Conservation (phyloP, 1,140 invertebrate species). For the Cecropterus lyciades region DNA sequence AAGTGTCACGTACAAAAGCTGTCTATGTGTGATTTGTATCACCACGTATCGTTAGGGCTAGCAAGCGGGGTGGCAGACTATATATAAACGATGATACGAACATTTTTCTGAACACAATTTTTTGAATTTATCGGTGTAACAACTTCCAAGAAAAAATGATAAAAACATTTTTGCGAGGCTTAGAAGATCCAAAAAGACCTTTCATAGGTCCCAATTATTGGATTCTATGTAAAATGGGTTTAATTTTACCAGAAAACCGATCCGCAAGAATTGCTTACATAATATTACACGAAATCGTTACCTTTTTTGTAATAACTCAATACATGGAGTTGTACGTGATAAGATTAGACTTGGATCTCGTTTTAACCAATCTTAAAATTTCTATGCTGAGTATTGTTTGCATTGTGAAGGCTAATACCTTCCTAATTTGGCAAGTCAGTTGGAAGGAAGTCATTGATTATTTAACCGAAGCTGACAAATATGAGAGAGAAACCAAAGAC, state of each 20-base stretch:
- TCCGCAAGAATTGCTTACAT: slow-evolving; percentile 49
- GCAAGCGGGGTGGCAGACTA: slow-evolving; percentile 11
- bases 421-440: slow-evolving; percentile 59
- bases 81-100: slow-evolving; percentile 9
- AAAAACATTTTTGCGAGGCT: slow-evolving; percentile 44
- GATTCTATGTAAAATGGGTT: slow-evolving; percentile 58
- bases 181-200: slow-evolving; percentile 57
- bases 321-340: slow-evolving; percentile 69
- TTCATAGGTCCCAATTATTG: slow-evolving; percentile 67
- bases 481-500: slow-evolving; percentile 57
- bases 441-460: slow-evolving; percentile 67
- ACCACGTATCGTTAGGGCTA: neutral
- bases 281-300: slow-evolving; percentile 53
- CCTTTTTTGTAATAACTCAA: slow-evolving; percentile 63
- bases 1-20: slow-evolving; percentile 15
- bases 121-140: neutral
- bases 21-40: neutral
- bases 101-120: neutral
- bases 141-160: slow-evolving; percentile 50
- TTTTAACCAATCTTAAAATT: slow-evolving; percentile 68
- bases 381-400: slow-evolving; percentile 73
- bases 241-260: slow-evolving; percentile 62
- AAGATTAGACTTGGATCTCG: slow-evolving; percentile 59
- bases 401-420: slow-evolving; percentile 60
- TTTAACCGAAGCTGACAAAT: slow-evolving; percentile 63